A percentile compares a stretch with the other conserved stretches of the same genome.
These are phyloP conservation scores for Protodeltote pygarga DNA, from an alignment of 2,888 invertebrate genomes.

Conservation along the genomic window DNA sequence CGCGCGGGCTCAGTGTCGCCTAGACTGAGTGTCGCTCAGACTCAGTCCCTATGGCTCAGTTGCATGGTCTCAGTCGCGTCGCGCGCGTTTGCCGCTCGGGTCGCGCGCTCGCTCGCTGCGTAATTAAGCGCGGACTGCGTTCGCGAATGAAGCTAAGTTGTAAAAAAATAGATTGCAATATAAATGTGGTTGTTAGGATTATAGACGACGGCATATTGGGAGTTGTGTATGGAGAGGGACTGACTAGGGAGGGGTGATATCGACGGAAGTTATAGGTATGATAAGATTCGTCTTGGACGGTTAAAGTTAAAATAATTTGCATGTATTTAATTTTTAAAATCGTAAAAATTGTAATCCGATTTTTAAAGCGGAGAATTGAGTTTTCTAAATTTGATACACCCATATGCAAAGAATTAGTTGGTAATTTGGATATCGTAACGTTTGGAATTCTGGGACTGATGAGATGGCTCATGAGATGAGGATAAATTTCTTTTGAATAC, in stretches of 20 bases:
- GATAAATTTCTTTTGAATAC: constrained; percentile 68
- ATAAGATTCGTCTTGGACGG: constrained; percentile 34
- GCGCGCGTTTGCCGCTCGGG: constrained; percentile 31
- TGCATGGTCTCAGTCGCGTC: no score
- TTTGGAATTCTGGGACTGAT: constrained; percentile 79
- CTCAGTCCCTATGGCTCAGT: no score
- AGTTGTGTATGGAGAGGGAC: constrained; percentile 80
- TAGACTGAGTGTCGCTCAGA: no score
- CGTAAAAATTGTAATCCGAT: constrained; percentile 7
- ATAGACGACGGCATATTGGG: constrained; percentile 79
- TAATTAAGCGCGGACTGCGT: constrained; percentile 65
- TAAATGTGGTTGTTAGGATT: constrained; percentile 77
- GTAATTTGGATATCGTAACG: constrained; percentile 72
- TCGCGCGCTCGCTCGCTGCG: constrained; percentile 48
- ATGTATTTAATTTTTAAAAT: constrained; percentile 22
- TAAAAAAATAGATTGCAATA: constrained; percentile 82
- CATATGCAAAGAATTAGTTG: constrained; percentile 68
- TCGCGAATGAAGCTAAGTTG: constrained; percentile 73
- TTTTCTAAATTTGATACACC: constrained; percentile 53
- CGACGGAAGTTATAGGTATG: constrained; percentile 33
- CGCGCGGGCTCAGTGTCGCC: constrained; percentile 22
- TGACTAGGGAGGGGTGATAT: constrained; percentile 40
- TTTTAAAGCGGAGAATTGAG: constrained; percentile 14
- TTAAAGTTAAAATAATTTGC: constrained; percentile 30
- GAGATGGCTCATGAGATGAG: constrained; percentile 84